phyloP scores from a whole-genome alignment of 2,113 vertebrate genomes.

The Ceyx margarethae region DNA sequence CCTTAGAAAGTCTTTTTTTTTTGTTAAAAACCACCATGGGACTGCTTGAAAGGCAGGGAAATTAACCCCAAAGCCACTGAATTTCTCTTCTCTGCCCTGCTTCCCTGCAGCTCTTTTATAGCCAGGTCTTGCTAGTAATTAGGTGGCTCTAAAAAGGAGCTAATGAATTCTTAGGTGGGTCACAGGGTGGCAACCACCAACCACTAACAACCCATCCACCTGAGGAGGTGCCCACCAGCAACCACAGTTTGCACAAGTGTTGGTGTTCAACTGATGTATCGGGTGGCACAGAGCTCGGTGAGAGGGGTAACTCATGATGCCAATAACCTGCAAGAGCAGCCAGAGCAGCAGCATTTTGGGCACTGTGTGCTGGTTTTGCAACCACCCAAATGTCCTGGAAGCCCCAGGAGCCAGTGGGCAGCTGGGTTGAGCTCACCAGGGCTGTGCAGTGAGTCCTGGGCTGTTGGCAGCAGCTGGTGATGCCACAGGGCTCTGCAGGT shows the following conservation, averaged over 20 bases:
- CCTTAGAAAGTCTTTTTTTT: not conserved
- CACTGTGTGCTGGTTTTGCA: not conserved
- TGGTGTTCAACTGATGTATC: no score
- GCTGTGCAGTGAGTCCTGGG: rapidly evolving
- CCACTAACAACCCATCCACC: rapidly evolving
- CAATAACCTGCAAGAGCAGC: not conserved
- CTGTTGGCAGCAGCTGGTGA: rapidly evolving
- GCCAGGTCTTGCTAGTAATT: no score
- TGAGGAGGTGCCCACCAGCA: not conserved
- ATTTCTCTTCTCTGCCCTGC: not conserved
- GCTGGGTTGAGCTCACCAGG: not conserved
- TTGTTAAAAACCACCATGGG: not conserved
- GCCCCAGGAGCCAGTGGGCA: not conserved
- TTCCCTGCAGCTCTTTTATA: not conserved
- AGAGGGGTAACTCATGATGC: no score
- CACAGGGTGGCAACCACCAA: not conserved
- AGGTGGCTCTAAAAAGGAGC: not conserved
- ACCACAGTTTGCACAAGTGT: no score
- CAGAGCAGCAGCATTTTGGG: rapidly evolving
- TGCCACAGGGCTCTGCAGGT: rapidly evolving
- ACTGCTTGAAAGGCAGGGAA: not conserved
- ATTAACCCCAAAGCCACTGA: not conserved
- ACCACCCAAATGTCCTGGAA: not conserved
- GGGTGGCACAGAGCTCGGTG: no score
- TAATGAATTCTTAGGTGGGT: not conserved